Percentiles rank a stretch among this genome's conserved stretches.
Conservation (phyloP, 2,113 vertebrate genomes). For the Gadus chalcogrammus region DNA sequence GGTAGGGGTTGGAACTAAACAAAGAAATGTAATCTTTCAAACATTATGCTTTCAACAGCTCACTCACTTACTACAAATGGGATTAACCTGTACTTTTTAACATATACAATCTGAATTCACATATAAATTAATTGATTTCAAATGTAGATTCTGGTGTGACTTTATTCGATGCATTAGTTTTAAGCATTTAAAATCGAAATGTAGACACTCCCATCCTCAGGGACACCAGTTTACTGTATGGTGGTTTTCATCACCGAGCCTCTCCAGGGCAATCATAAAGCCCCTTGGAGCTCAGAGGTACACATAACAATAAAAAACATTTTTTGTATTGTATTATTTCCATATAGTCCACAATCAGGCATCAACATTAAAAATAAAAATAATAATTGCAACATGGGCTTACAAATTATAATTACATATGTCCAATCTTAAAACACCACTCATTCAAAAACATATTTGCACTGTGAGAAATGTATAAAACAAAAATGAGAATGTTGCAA, state of each 20-base stretch:
- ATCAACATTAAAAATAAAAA: too few relatives aligned
- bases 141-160: neutral
- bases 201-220: neutral
- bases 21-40: neutral
- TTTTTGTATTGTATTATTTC: too few relatives aligned
- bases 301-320: conserved; percentile 6
- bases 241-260: conserved; percentile 18
- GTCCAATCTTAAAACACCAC: too few relatives aligned
- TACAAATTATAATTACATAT: too few relatives aligned
- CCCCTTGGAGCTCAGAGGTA: conserved; percentile 1
- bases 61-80: too few relatives aligned
- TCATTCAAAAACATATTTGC: too few relatives aligned
- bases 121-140: neutral
- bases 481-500: too few relatives aligned
- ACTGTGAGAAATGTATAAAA: too few relatives aligned
- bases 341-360: too few relatives aligned
- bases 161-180: neutral
- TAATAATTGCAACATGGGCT: too few relatives aligned
- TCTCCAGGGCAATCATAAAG: conserved; percentile 3
- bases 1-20: neutral
- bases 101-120: neutral
- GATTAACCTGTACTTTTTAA: neutral
- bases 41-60: too few relatives aligned
- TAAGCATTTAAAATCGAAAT: neutral
- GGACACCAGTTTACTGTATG: neutral